A percentile compares a stretch with the other conserved stretches of the same genome.
phyloP scores from a whole-genome alignment of 2,797 vertebrate genomes.

The Cirrhinus molitorella region DNA sequence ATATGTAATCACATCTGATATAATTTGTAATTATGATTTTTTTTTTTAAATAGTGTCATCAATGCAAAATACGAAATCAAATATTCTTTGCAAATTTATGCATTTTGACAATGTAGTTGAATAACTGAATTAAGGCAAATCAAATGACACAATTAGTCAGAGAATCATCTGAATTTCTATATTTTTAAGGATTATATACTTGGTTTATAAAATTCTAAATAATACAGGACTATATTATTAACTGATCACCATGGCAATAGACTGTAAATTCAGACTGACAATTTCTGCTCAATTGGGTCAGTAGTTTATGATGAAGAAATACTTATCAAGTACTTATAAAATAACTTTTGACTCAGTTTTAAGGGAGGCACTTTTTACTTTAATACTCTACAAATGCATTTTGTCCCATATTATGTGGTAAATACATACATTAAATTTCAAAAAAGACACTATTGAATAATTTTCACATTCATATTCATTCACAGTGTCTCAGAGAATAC shows the following conservation, averaged over 20 bases:
- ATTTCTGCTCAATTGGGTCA: not conserved
- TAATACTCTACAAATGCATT: not conserved
- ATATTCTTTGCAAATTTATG: not conserved
- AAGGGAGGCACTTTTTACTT: not conserved
- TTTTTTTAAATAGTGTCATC: not conserved
- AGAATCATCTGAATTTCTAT: not conserved
- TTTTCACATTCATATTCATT: not conserved
- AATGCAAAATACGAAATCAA: not conserved
- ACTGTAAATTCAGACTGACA: not conserved
- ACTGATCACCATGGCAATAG: not conserved
- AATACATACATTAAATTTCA: not conserved
- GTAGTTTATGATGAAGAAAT: not conserved
- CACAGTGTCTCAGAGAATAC: not conserved
- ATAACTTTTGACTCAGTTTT: not conserved
- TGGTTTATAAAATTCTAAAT: too few species aligned
- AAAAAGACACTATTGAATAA: too few species aligned
- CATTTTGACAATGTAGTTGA: conserved; percentile 2
- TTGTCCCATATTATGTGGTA: not conserved
- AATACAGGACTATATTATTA: not conserved
- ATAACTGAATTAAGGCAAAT: not conserved
- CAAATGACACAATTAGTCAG: too few species aligned
- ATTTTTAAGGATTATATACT: not conserved
- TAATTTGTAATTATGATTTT: not conserved
- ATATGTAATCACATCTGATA: not conserved
- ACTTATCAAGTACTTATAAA: not conserved